Percentiles rank a stretch among this genome's conserved stretches.
These are phyloP conservation scores for Chydorus sphaericus DNA, from an alignment of 2,888 invertebrate species.

Conservation along the genomic window DNA sequence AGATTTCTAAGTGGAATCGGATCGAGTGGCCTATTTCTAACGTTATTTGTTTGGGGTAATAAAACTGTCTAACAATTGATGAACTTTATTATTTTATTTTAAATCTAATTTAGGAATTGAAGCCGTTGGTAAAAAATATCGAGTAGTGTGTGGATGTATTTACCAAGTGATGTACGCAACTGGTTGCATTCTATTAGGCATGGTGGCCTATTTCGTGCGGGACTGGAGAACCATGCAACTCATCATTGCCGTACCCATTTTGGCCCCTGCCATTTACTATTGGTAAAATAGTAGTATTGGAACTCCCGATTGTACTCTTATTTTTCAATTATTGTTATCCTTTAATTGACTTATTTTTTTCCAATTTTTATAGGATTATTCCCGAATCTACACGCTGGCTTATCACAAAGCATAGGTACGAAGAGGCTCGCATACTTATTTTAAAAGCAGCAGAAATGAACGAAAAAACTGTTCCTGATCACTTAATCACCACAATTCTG, in stretches of 20 bases:
- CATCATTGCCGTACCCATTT: slow-evolving; percentile 34
- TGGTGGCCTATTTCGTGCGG: slow-evolving; percentile 33
- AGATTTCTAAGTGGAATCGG: slow-evolving; percentile 3
- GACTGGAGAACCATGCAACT: slow-evolving; percentile 40
- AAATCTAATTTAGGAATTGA: slow-evolving; percentile 31
- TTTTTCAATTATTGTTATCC: background rate
- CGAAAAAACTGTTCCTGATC: slow-evolving; percentile 8
- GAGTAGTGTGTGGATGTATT: slow-evolving; percentile 35
- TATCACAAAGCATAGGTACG: slow-evolving; percentile 11
- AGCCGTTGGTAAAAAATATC: slow-evolving; percentile 31
- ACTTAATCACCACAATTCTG: slow-evolving; percentile 5
- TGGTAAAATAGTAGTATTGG: no score
- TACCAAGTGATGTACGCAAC: slow-evolving; percentile 37
- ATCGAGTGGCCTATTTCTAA: background rate
- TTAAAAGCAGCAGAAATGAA: slow-evolving; percentile 13
- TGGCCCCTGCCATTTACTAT: background rate
- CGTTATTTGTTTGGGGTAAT: slow-evolving; percentile 7
- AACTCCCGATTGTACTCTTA: no score
- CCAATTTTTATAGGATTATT: slow-evolving; percentile 1
- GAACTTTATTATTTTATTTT: background rate
- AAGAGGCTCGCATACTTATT: slow-evolving; percentile 15
- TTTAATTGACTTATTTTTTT: no score
- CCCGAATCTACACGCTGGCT: slow-evolving; percentile 18
- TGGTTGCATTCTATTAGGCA: slow-evolving; percentile 36
- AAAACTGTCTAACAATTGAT: background rate